Evolutionary conservation across 2,797 vertebrate species (phyloP).

Genomic region (Acestrorhynchus altus): DNA sequence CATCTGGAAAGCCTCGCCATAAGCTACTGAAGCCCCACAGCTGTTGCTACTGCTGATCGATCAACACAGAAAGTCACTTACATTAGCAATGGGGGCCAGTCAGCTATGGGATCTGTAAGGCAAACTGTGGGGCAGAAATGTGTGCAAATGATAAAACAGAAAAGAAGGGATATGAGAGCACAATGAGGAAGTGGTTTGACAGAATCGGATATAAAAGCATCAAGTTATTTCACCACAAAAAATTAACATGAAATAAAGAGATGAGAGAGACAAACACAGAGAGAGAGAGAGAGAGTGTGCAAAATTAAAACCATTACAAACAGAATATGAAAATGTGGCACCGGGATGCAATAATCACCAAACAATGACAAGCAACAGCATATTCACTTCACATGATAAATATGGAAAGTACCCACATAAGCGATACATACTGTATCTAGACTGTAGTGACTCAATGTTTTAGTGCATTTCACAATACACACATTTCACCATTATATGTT

Average conservation of each 20-base stretch:
- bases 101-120: conserved; percentile 20
- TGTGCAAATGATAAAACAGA: conserved; percentile 51
- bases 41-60: conserved; percentile 12
- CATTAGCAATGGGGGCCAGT: conserved; percentile 21
- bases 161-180: conserved; percentile 31
- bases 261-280: neutral
- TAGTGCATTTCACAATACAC: conserved; percentile 34
- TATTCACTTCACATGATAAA: conserved; percentile 31
- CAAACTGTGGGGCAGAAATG: conserved; percentile 25
- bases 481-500: conserved; percentile 16
- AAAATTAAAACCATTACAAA: conserved; percentile 1
- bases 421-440: conserved; percentile 11
- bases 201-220: conserved; percentile 18
- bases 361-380: conserved; percentile 11
- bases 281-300: neutral
- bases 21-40: conserved; percentile 13
- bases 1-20: neutral
- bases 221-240: neutral
- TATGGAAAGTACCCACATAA: conserved; percentile 8
- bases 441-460: conserved; percentile 29
- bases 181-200: conserved; percentile 11
- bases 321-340: conserved; percentile 19
- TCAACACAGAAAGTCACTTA: neutral
- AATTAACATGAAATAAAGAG: neutral
- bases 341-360: neutral